Base-by-base conservation (phyloP, 2,888 invertebrate genomes). In the Pheosia tremula region DNA sequence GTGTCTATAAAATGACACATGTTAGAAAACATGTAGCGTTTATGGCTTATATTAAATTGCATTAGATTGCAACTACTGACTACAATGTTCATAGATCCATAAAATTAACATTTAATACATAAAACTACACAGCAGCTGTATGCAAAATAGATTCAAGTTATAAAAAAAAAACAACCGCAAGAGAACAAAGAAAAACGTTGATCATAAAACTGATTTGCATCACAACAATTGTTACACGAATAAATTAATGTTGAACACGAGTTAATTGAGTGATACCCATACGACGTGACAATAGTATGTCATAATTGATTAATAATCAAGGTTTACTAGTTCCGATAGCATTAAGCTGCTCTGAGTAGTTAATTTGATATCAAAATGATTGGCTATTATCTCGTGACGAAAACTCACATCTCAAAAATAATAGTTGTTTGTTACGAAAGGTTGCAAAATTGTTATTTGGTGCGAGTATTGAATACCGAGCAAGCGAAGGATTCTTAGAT, bases 141-240 rank as follows among this genome's bases (percentile, higher is more conserved):
- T 59, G 45, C 56, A 41, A 56, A 56, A 8, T 24, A 41, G 56
- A 41, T 41, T 24, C 24, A 24, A 59, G 49, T 58, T 59, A 47
- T 52, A 60, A 68, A 59, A 55, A 60, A 61, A 47, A 67, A 61
- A 60, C 66, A 66, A 66, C 59, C 49, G 58, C 52, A 45, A 24
- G 57, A 57, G 59, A 59, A 67, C 66, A 68, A 64, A 66, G 63
- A 62, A 57, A 43, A 67, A 59, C 60, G 58, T 63, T 66, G 58
- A 47, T 66, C 63, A 73, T 76, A 73, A 72, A 74, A 66, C 68
- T 52, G 64, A 80, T 79, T 74, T 78, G 69, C 72, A 80, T 77
- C 71, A 68, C 68, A 37, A 60, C 62, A 63, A 72, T 80, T n/a
- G 4, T n/a, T 47, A n/a, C n/a, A n/a, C n/a, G 47, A 47, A 47